Evolutionary conservation across 2,797 vertebrate species (phyloP).

Genomic region (Falco concolor): DNA sequence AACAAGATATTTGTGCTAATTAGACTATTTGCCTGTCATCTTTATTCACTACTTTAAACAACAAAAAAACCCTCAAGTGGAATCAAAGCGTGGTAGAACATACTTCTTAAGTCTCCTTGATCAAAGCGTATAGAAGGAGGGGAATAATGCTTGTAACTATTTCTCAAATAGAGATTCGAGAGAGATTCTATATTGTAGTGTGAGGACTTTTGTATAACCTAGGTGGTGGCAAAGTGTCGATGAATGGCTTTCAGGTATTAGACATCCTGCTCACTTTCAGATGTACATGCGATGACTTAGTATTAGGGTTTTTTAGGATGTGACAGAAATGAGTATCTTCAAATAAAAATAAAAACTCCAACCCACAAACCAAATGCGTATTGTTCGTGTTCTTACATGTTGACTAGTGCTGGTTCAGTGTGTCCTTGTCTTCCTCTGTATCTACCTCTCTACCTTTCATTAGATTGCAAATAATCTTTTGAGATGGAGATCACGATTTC

Average conservation of each 20-base stretch:
- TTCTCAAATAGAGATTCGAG: not conserved
- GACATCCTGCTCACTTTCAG: not conserved
- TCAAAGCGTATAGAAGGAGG: not conserved
- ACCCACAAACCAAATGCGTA: not conserved
- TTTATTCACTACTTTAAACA: slow-evolving; percentile 40
- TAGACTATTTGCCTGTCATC: slow-evolving; percentile 30
- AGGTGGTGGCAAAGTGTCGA: not conserved
- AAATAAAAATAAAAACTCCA: not conserved
- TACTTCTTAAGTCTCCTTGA: slow-evolving; percentile 13
- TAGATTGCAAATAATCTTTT: not conserved
- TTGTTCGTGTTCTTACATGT: not conserved
- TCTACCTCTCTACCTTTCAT: not conserved
- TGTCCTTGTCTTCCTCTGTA: not conserved
- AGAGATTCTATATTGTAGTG: not conserved
- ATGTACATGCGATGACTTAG: not conserved
- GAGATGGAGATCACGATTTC: not conserved
- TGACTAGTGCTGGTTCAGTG: not conserved
- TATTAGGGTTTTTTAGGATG: not conserved
- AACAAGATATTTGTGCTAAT: slow-evolving; percentile 31
- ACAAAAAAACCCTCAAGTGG: slow-evolving; percentile 24
- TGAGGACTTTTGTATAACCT: not conserved
- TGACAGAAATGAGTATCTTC: not conserved
- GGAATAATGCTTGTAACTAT: not conserved
- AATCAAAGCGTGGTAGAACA: slow-evolving; percentile 9
- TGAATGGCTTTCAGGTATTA: not conserved